Conservation (phyloP, 2,113 vertebrate genomes). For the Mustelus asterias region DNA sequence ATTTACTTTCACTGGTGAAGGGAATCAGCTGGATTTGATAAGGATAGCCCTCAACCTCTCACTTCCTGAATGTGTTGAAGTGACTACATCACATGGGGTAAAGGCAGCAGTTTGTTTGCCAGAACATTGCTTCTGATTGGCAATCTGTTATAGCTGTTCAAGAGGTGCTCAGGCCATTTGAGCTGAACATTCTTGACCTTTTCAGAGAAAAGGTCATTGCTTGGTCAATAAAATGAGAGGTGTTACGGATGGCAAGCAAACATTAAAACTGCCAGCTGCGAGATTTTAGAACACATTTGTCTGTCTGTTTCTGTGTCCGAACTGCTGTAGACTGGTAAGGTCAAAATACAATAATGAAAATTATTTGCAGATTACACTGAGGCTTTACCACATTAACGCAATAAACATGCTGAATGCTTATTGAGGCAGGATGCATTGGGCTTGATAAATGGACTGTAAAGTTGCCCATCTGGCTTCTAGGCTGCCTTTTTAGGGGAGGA, state of each 20-base stretch:
- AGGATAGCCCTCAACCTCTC: constrained; percentile 42
- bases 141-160: constrained; percentile 71
- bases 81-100: constrained; percentile 38
- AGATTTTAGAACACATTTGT: constrained; percentile 58
- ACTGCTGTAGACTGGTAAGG: constrained; percentile 78
- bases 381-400: constrained; percentile 84
- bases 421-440: constrained; percentile 68
- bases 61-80: constrained; percentile 32
- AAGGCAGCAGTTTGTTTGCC: constrained; percentile 62
- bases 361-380: constrained; percentile 98
- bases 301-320: constrained; percentile 47
- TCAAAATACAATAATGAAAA: constrained; percentile 98
- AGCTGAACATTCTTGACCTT: constrained; percentile 70
- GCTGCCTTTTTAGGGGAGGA: constrained; percentile 36
- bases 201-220: constrained; percentile 57
- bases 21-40: constrained; percentile 64
- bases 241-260: constrained; percentile 61
- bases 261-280: constrained; percentile 76
- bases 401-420: constrained; percentile 57
- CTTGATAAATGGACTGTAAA: constrained; percentile 99
- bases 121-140: constrained; percentile 56
- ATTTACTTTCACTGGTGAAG: constrained; percentile 62
- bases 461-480: constrained; percentile 88
- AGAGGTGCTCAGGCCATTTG: constrained; percentile 57
- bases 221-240: constrained; percentile 60